Conservation (phyloP, 92 coral and sea anemone genomes). For the Meandrina meandrites region DNA sequence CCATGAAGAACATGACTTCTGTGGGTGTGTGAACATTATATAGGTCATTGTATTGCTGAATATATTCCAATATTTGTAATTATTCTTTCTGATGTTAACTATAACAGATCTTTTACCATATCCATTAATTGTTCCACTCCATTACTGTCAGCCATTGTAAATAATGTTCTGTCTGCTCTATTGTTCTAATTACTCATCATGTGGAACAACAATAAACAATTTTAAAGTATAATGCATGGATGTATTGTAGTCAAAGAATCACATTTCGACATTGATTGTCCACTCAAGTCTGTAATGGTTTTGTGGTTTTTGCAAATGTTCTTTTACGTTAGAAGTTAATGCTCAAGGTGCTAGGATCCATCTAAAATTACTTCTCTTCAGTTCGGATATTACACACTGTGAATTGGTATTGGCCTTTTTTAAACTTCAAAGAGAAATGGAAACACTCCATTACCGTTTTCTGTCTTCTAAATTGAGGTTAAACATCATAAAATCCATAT, state of each 20-base stretch:
- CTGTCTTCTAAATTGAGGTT: no score
- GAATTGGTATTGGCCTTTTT: neutral
- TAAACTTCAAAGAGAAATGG: neutral
- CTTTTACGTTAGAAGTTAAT: neutral
- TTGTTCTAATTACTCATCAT: conserved; percentile 8
- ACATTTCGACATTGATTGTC: neutral
- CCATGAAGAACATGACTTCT: neutral
- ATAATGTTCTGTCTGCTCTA: neutral
- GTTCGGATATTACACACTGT: neutral
- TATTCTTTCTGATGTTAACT: neutral
- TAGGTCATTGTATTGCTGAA: neutral
- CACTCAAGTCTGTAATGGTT: neutral
- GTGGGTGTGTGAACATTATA: conserved; percentile 7
- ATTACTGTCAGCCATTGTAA: neutral
- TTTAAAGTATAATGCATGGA: neutral
- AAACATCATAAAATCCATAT: no score
- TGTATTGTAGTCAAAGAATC: neutral
- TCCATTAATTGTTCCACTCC: neutral
- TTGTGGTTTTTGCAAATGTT: neutral
- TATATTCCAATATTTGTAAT: conserved; percentile 1
- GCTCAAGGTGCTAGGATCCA: neutral
- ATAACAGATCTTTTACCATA: neutral
- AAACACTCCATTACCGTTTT: neutral
- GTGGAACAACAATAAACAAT: conserved; percentile 10
- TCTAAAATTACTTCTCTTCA: neutral